Percentiles rank a stretch among this genome's conserved stretches.
phyloP scores from a whole-genome alignment of 2,797 vertebrate species.

The Bothrops alternatus region DNA sequence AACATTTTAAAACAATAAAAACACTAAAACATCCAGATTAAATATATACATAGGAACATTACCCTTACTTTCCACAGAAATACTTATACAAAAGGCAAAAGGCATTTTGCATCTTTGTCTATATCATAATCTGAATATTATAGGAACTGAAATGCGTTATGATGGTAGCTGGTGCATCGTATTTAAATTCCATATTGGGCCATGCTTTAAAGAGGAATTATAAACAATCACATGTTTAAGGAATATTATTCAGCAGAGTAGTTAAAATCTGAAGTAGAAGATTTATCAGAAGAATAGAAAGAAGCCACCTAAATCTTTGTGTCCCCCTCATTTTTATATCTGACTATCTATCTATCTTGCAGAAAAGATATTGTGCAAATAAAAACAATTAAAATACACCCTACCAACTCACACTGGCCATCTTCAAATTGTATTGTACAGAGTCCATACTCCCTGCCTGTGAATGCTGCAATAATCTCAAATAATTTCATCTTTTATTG shows the following conservation, averaged over 20 bases:
- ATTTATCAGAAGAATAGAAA: neutral
- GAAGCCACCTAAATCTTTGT: neutral
- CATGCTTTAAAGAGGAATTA: neutral
- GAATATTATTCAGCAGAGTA: neutral
- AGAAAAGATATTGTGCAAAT: neutral
- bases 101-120: neutral
- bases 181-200: neutral
- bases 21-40: neutral
- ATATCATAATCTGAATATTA: neutral
- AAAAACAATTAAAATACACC: neutral
- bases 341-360: neutral
- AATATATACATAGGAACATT: neutral
- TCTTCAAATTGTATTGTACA: neutral
- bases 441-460: neutral
- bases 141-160: neutral
- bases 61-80: neutral
- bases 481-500: neutral
- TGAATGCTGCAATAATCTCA: neutral
- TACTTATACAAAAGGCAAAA: neutral
- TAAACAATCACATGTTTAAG: neutral
- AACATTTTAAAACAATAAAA: neutral
- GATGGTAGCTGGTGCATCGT: neutral
- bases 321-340: neutral
- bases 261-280: neutral
- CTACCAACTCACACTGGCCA: neutral